Evolutionary conservation across 2,113 vertebrate species (phyloP), one percentile per base, ranked within the genome.

Genomic region (Xyrauchen texanus): DNA sequence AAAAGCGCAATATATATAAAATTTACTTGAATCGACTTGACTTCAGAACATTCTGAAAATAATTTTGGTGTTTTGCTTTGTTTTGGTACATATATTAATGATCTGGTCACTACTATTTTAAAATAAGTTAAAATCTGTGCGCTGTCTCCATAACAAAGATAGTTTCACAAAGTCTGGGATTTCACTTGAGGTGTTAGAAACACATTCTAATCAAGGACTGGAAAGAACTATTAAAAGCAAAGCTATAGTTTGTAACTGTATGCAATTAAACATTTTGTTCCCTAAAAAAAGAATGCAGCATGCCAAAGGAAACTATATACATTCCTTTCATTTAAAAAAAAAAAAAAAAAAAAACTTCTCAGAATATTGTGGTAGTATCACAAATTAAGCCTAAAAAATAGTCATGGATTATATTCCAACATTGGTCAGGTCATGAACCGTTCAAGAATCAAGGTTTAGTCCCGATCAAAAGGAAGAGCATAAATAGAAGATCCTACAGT

Each of bases 211-310:
- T 57, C 61, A 65, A 34, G 21, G 21, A 34, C 21, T 34, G 21
- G 21, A 34, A 34, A 34, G 21, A 34, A 34, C 21, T 34, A 3
- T 88, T 88, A 82, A 82, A 65, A 81, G n/a, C n/a, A 57, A 84
- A 82, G 87, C 86, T 86, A 72, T 74, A 44, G 51, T 81, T 75
- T 75, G 68, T 73, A 82, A 88, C 87, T 83, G 84, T 84, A 76
- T 70, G 70, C 82, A 83, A 83, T 87, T 84, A 86, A 87, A 80
- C 55, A 86, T 87, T 65, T 78, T 86, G 21, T 34, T 34, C 21
- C 21, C 21, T 34, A 34, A 34, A 34, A 34, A 34, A 34, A 34
- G 21, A 34, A 34, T 34, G 1, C 21, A 34, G 21, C 21, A 34
- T 34, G 71, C 72, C 57, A 62, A 1, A 34, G 49, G 74, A 77